Evolutionary conservation across 2,113 vertebrate species (phyloP).

Genomic region (Corythaeola cristata): DNA sequence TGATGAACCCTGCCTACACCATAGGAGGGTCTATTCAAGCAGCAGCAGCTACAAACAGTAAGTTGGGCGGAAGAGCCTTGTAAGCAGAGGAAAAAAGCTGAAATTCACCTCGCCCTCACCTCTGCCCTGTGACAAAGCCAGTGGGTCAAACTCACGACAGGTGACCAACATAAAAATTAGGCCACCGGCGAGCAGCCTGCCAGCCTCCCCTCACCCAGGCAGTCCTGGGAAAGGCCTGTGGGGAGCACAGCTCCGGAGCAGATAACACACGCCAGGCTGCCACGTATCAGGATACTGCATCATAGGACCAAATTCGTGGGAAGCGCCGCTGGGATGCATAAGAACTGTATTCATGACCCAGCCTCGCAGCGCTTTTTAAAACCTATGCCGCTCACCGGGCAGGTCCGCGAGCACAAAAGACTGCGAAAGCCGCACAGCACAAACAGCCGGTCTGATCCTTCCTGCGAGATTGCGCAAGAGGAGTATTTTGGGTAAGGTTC

Average conservation of each 20-base stretch:
- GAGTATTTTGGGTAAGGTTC: background rate
- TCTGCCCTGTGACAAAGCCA: background rate
- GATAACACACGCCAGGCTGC: constrained; percentile 9
- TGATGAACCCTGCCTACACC: background rate
- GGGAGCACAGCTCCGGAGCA: background rate
- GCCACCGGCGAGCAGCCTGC: too few species aligned
- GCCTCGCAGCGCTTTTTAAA: background rate
- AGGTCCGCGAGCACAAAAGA: background rate
- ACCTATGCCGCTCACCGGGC: background rate
- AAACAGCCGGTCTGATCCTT: background rate
- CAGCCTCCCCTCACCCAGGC: background rate
- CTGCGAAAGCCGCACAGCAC: background rate
- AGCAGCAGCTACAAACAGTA: background rate
- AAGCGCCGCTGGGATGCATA: background rate
- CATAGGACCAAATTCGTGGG: background rate
- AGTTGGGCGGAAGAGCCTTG: too few species aligned
- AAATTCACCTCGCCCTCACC: background rate
- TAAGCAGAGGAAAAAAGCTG: background rate
- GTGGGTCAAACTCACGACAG: background rate
- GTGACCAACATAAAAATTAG: background rate
- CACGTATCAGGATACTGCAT: constrained; percentile 47
- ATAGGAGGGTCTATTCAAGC: background rate
- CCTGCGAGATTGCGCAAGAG: background rate
- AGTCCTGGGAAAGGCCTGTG: background rate
- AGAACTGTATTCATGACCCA: background rate